These are phyloP conservation scores for Cydia strobilella DNA, from an alignment of 1,140 invertebrate species.

Conservation along the genomic window DNA sequence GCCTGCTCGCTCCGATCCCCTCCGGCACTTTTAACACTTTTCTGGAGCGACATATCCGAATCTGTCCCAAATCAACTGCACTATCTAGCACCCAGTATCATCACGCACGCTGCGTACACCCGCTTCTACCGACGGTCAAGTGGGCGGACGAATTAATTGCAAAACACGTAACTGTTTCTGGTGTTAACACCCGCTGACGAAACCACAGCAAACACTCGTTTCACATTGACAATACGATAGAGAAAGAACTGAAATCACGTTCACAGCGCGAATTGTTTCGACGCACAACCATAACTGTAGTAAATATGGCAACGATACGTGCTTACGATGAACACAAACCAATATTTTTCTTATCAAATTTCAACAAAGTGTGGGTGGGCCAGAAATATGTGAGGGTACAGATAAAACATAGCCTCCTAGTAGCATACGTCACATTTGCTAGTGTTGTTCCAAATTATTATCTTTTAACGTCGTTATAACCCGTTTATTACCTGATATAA, in stretches of 20 bases:
- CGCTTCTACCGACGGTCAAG: conserved; percentile 42
- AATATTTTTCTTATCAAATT: conserved; percentile 53
- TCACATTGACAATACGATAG: conserved; percentile 26
- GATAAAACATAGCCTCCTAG: conserved; percentile 32
- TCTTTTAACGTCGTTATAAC: not conserved
- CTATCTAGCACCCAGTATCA: conserved; percentile 50
- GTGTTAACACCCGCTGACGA: conserved; percentile 58
- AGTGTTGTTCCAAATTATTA: conserved; percentile 33
- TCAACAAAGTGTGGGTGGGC: conserved; percentile 53
- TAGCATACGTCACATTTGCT: conserved; percentile 47
- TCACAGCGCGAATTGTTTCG: conserved; percentile 18
- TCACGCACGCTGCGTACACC: conserved; percentile 55
- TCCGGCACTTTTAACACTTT: conserved; percentile 70
- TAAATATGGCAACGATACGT: conserved; percentile 51
- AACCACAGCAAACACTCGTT: conserved; percentile 42
- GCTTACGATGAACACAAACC: conserved; percentile 51
- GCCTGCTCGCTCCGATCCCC: conserved; percentile 65
- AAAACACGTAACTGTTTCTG: conserved; percentile 69
- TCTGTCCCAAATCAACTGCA: conserved; percentile 39
- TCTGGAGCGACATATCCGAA: conserved; percentile 70
- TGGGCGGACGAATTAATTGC: conserved; percentile 69
- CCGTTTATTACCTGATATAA: not conserved
- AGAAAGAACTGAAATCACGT: conserved; percentile 23
- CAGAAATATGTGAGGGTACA: conserved; percentile 36
- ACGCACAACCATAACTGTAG: conserved; percentile 37